Conservation (phyloP, 1,140 invertebrate genomes). For the Dendroctonus ponderosae region DNA sequence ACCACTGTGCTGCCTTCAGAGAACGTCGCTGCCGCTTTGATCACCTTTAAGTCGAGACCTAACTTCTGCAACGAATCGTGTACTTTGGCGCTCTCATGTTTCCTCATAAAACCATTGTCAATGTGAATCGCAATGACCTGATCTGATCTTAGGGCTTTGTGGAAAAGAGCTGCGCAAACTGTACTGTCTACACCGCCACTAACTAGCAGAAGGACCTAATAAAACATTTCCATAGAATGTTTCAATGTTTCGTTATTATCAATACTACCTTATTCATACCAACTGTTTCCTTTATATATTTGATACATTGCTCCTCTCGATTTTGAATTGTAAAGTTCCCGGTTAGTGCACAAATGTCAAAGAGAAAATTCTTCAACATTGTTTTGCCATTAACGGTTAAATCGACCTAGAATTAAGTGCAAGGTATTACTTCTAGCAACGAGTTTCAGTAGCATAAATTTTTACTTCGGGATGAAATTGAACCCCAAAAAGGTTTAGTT, state of each 20-base stretch:
- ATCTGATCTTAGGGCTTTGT: conserved; percentile 83
- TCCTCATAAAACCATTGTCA: conserved; percentile 98
- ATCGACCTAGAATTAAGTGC: conserved; percentile 63
- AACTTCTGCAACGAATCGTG: conserved; percentile 54
- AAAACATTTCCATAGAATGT: not conserved
- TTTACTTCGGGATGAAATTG: conserved; percentile 91
- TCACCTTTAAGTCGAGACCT: conserved; percentile 82
- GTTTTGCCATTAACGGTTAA: conserved; percentile 86
- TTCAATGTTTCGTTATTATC: too few species aligned
- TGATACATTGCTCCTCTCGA: conserved; percentile 88
- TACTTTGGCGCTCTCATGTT: conserved; percentile 85
- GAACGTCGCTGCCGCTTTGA: conserved; percentile 45
- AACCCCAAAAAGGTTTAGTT: conserved; percentile 89
- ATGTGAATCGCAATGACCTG: conserved; percentile 97
- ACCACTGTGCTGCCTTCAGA: conserved; percentile 70
- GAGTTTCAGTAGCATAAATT: not conserved
- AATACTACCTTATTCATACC: conserved; percentile 73
- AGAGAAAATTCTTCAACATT: conserved; percentile 95
- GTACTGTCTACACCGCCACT: conserved; percentile 98
- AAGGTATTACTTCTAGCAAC: not conserved
- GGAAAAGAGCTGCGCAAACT: conserved; percentile 92
- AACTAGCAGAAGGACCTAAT: conserved; percentile 74
- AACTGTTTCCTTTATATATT: conserved; percentile 88
- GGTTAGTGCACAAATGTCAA: conserved; percentile 82
- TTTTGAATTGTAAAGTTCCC: conserved; percentile 87